Evolutionary conservation across 2,797 vertebrate species (phyloP), one percentile per base, ranked within the genome.

Genomic region (Chaetodon trifasciatus): DNA sequence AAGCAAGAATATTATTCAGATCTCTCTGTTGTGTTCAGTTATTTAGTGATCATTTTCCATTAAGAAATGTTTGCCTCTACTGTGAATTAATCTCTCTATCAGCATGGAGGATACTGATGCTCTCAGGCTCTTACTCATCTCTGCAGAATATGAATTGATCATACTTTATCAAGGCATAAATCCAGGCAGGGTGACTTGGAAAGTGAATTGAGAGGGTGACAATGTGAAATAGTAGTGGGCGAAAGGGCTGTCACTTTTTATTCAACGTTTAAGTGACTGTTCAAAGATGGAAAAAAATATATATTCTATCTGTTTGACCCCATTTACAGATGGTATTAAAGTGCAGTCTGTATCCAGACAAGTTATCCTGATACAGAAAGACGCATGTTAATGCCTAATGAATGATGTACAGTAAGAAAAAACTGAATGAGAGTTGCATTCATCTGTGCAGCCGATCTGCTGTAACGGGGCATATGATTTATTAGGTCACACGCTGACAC

Each of bases 141-240:
- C 75, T 44, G 52, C 69, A 79, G 74, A 89, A 87, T 86, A 49
- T 79, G 68, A 88, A 85, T 64, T 87, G 78, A 87, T 90, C n/a
- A 12, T 67, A 69, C 62, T 84, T 83, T 82, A 82, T 76, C 23
- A 32, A 65, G 83, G 78, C 74, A 83, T 77, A 77, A 74, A 79
- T 83, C 83, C 82, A 85, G 64, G 50, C 15, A 66, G 57, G n/a
- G 50, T 46, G 47, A 85, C 58, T 78, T 79, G 53, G 40, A 82
- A 78, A 67, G 61, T 72, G 9, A 79, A 75, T 39, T 56, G 62
- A 84, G 64, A 74, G 16, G 19, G 39, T 47, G 40, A 63, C 42
- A 32, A 28, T 70, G 55, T 78, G 52, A 72, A 77, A 73, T 32
- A 17, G 37, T 6, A 7, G 28, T 65, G 58, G 62, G 40, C 39